Conservation (phyloP, 2,888 invertebrate genomes). For the Apocheima hispidaria region DNA sequence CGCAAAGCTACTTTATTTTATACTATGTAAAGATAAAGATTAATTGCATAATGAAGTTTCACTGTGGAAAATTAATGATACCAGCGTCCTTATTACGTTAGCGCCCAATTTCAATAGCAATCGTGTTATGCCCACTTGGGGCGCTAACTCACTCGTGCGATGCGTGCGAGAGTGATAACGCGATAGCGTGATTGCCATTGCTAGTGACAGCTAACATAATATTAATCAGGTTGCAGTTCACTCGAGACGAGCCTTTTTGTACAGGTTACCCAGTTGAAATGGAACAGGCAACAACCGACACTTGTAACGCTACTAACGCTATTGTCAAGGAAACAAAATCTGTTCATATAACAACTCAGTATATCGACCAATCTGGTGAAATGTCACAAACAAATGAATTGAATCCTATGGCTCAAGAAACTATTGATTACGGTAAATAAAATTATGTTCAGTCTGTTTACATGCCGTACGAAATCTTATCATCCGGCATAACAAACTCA, state of each 20-base stretch:
- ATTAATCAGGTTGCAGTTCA: background rate
- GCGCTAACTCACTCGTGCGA: no score
- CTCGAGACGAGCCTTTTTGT: background rate
- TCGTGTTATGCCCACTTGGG: no score
- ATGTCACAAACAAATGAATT: background rate
- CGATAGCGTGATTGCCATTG: no score
- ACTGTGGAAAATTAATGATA: no score
- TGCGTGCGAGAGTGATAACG: no score
- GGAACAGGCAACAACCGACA: conserved; percentile 13
- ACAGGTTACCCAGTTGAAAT: conserved; percentile 41
- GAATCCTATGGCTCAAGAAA: background rate
- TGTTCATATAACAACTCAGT: conserved; percentile 6
- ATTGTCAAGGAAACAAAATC: conserved; percentile 12
- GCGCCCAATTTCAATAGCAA: no score
- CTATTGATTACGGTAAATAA: conserved; percentile 5
- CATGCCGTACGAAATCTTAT: no score
- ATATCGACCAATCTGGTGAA: background rate
- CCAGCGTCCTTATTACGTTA: no score
- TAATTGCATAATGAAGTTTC: no score
- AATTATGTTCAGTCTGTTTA: background rate
- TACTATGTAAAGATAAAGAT: no score
- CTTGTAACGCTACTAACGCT: background rate
- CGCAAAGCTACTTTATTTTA: no score
- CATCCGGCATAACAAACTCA: no score
- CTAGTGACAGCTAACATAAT: conserved; percentile 44